These are phyloP conservation scores for Oryzias curvinotus DNA, from an alignment of 2,113 vertebrate species.

Conservation along the genomic window DNA sequence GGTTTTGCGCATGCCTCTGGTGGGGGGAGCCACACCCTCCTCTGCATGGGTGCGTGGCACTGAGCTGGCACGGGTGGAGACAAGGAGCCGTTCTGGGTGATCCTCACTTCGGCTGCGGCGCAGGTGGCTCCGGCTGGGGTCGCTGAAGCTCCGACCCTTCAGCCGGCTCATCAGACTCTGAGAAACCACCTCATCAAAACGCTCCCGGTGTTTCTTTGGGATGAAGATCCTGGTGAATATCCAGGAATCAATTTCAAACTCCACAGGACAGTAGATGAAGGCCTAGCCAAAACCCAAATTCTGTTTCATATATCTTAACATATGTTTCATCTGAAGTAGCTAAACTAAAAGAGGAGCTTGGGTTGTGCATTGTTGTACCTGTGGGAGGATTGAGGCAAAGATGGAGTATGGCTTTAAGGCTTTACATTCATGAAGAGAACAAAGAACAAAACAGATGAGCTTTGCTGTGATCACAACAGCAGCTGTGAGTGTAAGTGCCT, in stretches of 20 bases:
- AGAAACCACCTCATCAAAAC: slow-evolving; percentile 95
- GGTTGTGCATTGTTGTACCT: slow-evolving; percentile 30
- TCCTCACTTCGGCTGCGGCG: slow-evolving; percentile 94
- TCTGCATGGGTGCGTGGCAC: slow-evolving; percentile 86
- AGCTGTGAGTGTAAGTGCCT: slow-evolving; percentile 48
- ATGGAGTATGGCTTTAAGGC: slow-evolving; percentile 33
- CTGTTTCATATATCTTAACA: slow-evolving; percentile 8
- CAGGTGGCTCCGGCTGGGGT: slow-evolving; percentile 83
- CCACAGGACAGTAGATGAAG: slow-evolving; percentile 4
- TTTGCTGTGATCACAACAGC: slow-evolving; percentile 35
- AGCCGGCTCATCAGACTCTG: slow-evolving; percentile 93
- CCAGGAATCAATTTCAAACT: slow-evolving; percentile 28
- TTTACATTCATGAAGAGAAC: slow-evolving; percentile 7
- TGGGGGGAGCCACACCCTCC: slow-evolving; percentile 70
- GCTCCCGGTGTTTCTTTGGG: slow-evolving; percentile 95
- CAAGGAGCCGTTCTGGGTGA: slow-evolving; percentile 89
- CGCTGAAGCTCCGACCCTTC: slow-evolving; percentile 83
- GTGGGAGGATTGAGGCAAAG: slow-evolving; percentile 34
- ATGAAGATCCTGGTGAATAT: slow-evolving; percentile 91
- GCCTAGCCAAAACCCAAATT: background rate
- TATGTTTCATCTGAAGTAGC: slow-evolving; percentile 16
- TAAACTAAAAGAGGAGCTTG: slow-evolving; percentile 12
- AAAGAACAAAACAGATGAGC: slow-evolving; percentile 26
- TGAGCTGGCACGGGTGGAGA: slow-evolving; percentile 93
- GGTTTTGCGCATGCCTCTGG: slow-evolving; percentile 85